These are phyloP conservation scores for Erinaceus europaeus DNA, from an alignment of 2,113 vertebrate genomes.

Conservation along the genomic window DNA sequence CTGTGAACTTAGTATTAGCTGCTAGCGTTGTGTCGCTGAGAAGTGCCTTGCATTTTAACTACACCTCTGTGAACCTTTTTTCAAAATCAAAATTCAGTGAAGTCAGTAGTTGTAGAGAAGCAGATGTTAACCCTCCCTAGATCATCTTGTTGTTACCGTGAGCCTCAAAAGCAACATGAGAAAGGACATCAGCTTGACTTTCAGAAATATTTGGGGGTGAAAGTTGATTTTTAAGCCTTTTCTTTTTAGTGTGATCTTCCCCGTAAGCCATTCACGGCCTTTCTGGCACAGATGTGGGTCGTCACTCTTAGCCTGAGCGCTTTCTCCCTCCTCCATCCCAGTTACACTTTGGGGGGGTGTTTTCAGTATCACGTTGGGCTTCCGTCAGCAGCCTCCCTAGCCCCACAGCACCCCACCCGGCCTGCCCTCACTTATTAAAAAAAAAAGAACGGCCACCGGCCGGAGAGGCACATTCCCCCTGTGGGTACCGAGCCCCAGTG, in stretches of 20 bases:
- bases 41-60: conserved; percentile 16
- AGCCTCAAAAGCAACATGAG: not conserved
- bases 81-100: not conserved
- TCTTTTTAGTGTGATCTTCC: not conserved
- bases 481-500: no score
- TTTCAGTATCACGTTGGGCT: not conserved
- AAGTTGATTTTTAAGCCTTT: not conserved
- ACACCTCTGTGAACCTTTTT: no score
- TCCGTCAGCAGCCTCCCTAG: not conserved
- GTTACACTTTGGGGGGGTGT: not conserved
- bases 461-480: no score
- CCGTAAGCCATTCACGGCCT: not conserved
- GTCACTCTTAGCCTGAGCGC: not conserved
- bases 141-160: not conserved
- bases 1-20: not conserved
- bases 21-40: not conserved
- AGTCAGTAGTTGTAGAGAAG: not conserved
- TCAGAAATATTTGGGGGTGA: not conserved
- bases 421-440: not conserved
- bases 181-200: not conserved
- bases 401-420: not conserved
- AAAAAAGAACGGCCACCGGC: no score
- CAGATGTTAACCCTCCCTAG: not conserved
- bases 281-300: not conserved
- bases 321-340: not conserved